A percentile compares a stretch with the other conserved stretches of the same genome.
phyloP scores from a whole-genome alignment of 2,113 vertebrate genomes.

The Megaptera novaeangliae region DNA sequence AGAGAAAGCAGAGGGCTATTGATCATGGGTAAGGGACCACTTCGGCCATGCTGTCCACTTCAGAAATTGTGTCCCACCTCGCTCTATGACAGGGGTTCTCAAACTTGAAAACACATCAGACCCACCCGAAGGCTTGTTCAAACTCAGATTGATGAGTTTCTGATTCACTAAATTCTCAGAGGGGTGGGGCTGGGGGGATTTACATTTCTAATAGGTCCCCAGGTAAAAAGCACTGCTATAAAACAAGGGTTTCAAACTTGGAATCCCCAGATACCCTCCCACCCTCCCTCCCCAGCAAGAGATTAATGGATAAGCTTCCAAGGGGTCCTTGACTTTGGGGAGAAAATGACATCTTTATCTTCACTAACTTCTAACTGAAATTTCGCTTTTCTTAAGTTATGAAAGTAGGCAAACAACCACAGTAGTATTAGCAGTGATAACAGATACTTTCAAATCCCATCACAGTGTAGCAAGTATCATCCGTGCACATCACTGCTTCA shows the following conservation, averaged over 20 bases:
- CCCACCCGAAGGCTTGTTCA: neutral
- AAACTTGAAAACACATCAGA: neutral
- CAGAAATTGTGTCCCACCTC: neutral
- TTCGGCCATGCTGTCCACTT: neutral
- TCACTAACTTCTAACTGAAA: neutral
- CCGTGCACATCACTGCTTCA: neutral
- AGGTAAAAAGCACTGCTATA: neutral
- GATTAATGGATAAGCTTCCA: neutral
- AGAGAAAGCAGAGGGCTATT: neutral
- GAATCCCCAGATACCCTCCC: neutral
- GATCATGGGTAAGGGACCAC: neutral
- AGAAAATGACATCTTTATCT: neutral
- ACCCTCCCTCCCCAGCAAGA: neutral
- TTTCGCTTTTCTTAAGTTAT: neutral
- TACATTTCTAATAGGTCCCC: neutral
- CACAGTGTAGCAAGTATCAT: neutral
- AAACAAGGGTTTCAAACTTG: neutral
- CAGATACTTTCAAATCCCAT: neutral
- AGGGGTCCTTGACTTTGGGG: neutral
- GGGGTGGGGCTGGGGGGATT: neutral
- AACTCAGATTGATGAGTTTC: neutral
- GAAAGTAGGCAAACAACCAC: neutral
- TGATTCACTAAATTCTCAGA: neutral
- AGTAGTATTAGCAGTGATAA: neutral
- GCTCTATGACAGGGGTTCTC: neutral